Evolutionary conservation across 2,797 vertebrate genomes (phyloP).

Genomic region (Sciurus vulgaris): DNA sequence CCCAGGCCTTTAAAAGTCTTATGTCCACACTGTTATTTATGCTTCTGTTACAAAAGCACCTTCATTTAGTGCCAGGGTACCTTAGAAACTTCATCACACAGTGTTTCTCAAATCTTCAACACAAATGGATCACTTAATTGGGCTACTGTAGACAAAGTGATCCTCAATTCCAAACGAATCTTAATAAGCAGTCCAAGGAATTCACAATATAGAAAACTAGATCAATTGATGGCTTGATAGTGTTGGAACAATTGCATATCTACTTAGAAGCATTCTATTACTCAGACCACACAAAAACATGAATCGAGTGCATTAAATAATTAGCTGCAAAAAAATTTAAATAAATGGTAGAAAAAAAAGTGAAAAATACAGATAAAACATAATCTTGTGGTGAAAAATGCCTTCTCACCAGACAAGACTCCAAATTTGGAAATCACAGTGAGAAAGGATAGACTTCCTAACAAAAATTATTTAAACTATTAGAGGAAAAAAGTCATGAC

Average conservation of each 20-base stretch:
- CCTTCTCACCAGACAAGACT: background rate
- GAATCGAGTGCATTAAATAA: background rate
- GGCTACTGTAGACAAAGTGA: background rate
- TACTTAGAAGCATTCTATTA: background rate
- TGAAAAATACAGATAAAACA: background rate
- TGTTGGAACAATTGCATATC: background rate
- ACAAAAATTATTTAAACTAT: slow-evolving; percentile 29
- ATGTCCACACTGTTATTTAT: background rate
- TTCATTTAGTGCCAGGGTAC: background rate
- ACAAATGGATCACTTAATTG: background rate
- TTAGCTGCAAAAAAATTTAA: background rate
- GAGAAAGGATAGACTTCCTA: background rate
- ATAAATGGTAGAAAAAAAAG: background rate
- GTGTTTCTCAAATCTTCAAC: background rate
- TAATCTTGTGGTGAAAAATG: background rate
- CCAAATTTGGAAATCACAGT: background rate
- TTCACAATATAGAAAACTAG: background rate
- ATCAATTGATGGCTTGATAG: background rate
- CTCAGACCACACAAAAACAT: slow-evolving; percentile 17
- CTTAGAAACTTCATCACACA: background rate
- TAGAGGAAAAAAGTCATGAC: background rate
- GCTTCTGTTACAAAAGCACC: background rate
- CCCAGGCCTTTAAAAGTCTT: background rate
- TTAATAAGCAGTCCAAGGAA: background rate
- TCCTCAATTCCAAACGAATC: background rate